These are phyloP conservation scores for Dryoscopus gambensis DNA, from an alignment of 2,113 vertebrate species.

Conservation along the genomic window DNA sequence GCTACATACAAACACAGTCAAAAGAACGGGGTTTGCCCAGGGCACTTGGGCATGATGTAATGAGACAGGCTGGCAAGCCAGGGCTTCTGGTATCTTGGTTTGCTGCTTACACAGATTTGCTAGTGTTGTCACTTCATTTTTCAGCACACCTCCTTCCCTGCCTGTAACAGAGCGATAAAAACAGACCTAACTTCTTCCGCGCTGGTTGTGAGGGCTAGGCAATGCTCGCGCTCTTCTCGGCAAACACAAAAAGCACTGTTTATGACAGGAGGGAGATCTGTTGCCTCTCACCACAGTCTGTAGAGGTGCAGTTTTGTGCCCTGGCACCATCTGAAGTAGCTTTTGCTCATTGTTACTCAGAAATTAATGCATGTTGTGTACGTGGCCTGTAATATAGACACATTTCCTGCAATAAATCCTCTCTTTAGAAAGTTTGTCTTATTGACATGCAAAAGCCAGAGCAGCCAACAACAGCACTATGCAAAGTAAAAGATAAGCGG, in stretches of 20 bases:
- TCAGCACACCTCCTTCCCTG: background rate
- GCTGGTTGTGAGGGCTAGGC: background rate
- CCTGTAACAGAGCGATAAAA: background rate
- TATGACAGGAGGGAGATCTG: background rate
- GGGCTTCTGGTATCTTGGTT: background rate
- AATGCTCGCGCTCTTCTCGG: background rate
- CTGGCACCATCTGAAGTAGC: background rate
- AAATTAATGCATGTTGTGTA: background rate
- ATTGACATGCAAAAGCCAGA: background rate
- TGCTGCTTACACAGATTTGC: background rate
- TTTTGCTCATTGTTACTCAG: background rate
- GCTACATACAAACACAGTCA: background rate
- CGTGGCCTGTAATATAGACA: background rate
- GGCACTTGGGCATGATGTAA: background rate
- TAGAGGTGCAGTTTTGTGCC: background rate
- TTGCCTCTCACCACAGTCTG: background rate
- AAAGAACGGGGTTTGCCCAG: background rate
- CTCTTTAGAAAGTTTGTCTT: background rate
- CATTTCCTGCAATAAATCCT: background rate
- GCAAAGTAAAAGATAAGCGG: background rate
- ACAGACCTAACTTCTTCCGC: background rate
- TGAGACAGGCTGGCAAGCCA: background rate
- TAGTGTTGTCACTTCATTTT: background rate
- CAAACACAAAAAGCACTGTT: background rate
- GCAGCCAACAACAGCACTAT: background rate